These are phyloP conservation scores for Odontophorus gujanensis DNA, from an alignment of 2,113 vertebrate species.

Conservation along the genomic window DNA sequence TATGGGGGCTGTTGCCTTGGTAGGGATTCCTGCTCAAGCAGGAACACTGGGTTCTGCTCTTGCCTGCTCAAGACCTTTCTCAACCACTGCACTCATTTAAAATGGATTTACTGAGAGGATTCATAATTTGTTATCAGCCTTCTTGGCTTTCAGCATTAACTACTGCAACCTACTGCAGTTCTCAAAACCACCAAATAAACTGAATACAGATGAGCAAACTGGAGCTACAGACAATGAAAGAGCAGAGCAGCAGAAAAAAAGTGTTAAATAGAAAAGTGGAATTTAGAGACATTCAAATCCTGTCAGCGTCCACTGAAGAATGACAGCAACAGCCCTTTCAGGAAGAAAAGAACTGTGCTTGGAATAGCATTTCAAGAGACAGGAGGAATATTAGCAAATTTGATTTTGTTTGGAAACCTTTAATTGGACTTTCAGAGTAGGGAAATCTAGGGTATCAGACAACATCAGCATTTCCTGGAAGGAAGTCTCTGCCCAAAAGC, in stretches of 20 bases:
- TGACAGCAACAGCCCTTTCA: neutral
- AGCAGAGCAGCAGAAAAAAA: neutral
- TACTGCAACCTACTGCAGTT: neutral
- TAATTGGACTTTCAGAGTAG: neutral
- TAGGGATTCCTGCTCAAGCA: neutral
- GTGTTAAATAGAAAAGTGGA: neutral
- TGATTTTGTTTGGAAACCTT: neutral
- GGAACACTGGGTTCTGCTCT: neutral
- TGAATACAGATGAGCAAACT: neutral
- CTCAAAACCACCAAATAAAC: conserved; percentile 8
- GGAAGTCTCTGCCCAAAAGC: neutral
- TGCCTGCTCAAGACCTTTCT: neutral
- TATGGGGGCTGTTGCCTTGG: neutral
- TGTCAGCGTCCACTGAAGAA: neutral
- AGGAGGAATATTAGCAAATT: neutral
- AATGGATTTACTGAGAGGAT: neutral
- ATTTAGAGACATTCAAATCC: neutral
- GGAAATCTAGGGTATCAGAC: neutral
- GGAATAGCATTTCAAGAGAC: neutral
- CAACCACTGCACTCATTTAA: neutral
- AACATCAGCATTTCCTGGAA: neutral
- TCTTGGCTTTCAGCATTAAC: neutral
- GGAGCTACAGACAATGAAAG: neutral
- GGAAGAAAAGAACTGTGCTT: neutral
- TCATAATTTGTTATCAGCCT: neutral